Evolutionary conservation across 1,140 invertebrate species (phyloP).

Genomic region (Solen grandis): DNA sequence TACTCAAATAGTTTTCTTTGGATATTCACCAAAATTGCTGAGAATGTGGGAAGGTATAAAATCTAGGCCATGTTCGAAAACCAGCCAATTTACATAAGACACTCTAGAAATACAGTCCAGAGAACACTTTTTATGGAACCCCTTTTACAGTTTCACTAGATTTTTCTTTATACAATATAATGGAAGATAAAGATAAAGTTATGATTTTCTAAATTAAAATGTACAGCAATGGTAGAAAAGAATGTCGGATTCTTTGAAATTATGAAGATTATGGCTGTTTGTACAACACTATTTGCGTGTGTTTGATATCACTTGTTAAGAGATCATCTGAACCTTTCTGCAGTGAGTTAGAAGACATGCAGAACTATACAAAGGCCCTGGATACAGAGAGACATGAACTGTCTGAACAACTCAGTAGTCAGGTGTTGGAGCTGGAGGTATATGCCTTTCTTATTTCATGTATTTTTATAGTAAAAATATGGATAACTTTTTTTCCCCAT

Average conservation of each 20-base stretch:
- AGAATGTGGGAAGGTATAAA: too few species aligned
- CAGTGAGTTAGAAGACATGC: constrained; percentile 73
- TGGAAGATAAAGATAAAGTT: neutral
- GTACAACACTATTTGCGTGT: neutral
- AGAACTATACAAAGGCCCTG: constrained; percentile 60
- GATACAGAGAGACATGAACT: constrained; percentile 67
- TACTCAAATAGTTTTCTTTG: neutral
- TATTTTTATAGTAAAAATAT: too few species aligned
- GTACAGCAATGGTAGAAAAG: neutral
- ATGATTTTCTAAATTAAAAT: too few species aligned
- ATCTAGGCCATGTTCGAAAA: too few species aligned
- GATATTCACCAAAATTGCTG: too few species aligned
- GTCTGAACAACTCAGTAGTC: constrained; percentile 58
- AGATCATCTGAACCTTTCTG: neutral
- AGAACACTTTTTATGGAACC: too few species aligned
- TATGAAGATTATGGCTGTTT: neutral
- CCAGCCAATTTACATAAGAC: too few species aligned
- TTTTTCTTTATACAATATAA: neutral
- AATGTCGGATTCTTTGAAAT: neutral
- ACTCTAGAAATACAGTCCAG: too few species aligned
- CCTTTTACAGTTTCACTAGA: neutral
- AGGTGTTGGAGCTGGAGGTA: constrained; percentile 68
- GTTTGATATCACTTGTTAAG: neutral
- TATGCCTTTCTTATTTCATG: too few species aligned
- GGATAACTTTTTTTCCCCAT: too few species aligned